These are phyloP conservation scores for Pseudorhiza aurosa DNA, from an alignment of 30 jellyfish, hydroid and myxozoan species.

Conservation along the genomic window DNA sequence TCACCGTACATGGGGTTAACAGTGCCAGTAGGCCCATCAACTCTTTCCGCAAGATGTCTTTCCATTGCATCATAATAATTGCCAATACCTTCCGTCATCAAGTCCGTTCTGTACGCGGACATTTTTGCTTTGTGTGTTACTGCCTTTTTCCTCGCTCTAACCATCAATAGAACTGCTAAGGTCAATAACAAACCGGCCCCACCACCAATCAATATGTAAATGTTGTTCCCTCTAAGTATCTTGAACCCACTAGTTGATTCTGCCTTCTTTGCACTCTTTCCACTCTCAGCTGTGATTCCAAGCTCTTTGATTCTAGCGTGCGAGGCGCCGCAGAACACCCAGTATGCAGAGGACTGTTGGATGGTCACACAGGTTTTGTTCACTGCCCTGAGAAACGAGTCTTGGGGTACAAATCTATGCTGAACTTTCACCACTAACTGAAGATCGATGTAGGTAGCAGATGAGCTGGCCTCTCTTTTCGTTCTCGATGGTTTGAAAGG, in stretches of 20 bases:
- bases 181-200: slow-evolving; percentile 21
- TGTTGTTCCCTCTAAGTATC: slow-evolving; percentile 10
- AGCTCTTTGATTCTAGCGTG: slow-evolving; percentile 26
- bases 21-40: not conserved
- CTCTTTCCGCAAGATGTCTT: slow-evolving; percentile 13
- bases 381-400: slow-evolving; percentile 34
- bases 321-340: slow-evolving; percentile 18
- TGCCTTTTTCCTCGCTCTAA: not conserved
- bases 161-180: not conserved
- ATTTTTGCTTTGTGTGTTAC: not conserved
- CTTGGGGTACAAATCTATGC: slow-evolving; percentile 20
- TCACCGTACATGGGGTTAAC: slow-evolving; percentile 80
- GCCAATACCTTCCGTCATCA: not conserved
- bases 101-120: not conserved
- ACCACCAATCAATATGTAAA: slow-evolving; percentile 19
- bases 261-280: not conserved
- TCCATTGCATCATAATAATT: slow-evolving; percentile 13
- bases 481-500: slow-evolving; percentile 14
- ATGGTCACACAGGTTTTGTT: slow-evolving; percentile 37
- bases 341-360: not conserved
- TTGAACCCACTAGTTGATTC: slow-evolving; percentile 8
- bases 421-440: slow-evolving; percentile 26
- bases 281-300: slow-evolving; percentile 14
- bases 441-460: not conserved
- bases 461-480: not conserved